Evolutionary conservation across 2,113 vertebrate species (phyloP).

Genomic region (Dasyurus viverrinus): DNA sequence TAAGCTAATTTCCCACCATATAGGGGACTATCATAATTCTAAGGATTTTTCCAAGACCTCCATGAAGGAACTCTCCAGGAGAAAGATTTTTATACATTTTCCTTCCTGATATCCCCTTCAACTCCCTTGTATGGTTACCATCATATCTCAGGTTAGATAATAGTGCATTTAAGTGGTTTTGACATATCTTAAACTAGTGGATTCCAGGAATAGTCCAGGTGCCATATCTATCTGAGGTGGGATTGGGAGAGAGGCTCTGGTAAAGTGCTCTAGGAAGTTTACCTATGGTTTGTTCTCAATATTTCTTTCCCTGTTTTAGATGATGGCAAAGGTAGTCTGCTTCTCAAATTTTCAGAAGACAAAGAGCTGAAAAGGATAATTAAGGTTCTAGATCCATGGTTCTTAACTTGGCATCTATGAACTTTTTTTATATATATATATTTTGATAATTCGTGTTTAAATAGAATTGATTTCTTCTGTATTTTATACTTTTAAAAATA

Average conservation of each 20-base stretch:
- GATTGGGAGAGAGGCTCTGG: neutral
- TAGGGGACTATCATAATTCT: neutral
- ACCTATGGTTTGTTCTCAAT: neutral
- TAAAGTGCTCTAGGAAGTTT: neutral
- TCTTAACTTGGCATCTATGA: neutral
- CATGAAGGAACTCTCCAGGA: neutral
- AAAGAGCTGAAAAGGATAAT: neutral
- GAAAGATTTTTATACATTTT: neutral
- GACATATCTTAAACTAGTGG: neutral
- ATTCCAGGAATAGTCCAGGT: neutral
- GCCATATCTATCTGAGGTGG: neutral
- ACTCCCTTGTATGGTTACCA: neutral
- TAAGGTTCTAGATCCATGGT: neutral
- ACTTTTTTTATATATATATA: neutral
- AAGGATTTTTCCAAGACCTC: neutral
- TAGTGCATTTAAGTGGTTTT: neutral
- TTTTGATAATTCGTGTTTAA: neutral
- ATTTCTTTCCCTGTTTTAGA: neutral
- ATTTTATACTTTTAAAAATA: neutral
- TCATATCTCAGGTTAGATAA: neutral
- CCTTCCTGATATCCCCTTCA: neutral
- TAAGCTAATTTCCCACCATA: neutral
- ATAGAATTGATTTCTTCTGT: neutral
- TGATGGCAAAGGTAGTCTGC: neutral
- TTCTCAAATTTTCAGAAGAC: neutral